These are phyloP conservation scores for Athalia circularis DNA, from an alignment of 2,888 invertebrate genomes.

Conservation along the genomic window DNA sequence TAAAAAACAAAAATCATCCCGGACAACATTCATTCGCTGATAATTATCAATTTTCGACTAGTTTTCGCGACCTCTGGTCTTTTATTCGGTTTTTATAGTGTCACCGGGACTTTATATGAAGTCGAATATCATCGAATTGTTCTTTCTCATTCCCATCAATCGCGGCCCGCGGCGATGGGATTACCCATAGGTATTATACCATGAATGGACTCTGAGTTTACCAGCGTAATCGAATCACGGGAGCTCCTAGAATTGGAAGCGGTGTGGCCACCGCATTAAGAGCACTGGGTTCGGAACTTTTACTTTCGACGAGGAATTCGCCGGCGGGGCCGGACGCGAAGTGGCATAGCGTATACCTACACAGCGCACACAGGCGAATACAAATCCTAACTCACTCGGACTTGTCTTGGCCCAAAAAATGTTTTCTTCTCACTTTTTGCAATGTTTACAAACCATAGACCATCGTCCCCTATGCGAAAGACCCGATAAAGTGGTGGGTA, in stretches of 20 bases:
- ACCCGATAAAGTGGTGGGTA: no score
- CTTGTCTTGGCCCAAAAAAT: neutral
- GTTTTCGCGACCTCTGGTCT: no score
- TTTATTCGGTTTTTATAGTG: no score
- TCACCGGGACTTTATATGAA: no score
- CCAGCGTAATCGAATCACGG: neutral
- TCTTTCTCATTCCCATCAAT: no score
- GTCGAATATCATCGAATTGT: no score
- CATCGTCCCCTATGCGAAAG: no score
- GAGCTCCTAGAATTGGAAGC: constrained; percentile 27
- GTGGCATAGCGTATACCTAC: neutral
- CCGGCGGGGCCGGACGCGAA: constrained; percentile 50
- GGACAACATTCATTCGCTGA: neutral
- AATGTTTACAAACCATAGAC: neutral
- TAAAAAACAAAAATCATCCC: neutral
- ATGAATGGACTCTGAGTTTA: neutral
- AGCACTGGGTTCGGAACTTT: constrained; percentile 61
- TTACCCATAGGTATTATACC: neutral
- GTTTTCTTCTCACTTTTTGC: neutral
- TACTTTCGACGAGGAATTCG: constrained; percentile 69
- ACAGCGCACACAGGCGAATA: neutral
- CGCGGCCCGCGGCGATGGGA: neutral
- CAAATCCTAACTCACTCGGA: neutral
- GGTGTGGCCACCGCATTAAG: constrained; percentile 47
- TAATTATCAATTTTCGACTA: no score